phyloP scores from a whole-genome alignment of 2,888 invertebrate species.

The Seladonia tumulorum region DNA sequence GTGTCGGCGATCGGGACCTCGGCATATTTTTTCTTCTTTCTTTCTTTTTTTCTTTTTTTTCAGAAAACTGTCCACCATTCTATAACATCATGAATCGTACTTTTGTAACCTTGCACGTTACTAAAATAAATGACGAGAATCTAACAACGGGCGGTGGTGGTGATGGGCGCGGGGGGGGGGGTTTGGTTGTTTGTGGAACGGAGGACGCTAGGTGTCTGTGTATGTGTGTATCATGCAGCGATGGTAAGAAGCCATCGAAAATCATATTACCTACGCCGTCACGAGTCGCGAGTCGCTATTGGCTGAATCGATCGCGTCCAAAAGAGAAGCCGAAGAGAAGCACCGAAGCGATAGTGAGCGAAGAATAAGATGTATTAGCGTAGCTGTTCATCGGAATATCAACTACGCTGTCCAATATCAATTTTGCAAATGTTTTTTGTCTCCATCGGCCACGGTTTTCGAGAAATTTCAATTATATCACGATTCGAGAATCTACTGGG shows the following conservation, averaged over 20 bases:
- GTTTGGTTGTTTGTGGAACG: conserved; percentile 17
- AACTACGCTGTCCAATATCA: neutral
- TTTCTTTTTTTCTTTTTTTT: neutral
- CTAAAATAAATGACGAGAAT: conserved; percentile 63
- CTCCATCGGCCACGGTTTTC: neutral
- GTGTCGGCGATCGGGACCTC: conserved; percentile 41
- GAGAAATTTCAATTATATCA: neutral
- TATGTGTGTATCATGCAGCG: neutral
- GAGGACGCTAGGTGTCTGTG: conserved; percentile 34
- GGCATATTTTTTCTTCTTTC: neutral
- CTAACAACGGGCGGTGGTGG: conserved; percentile 41
- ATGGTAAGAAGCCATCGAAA: neutral
- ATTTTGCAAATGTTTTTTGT: neutral
- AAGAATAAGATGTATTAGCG: neutral
- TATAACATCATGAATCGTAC: conserved; percentile 42
- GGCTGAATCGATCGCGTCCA: neutral
- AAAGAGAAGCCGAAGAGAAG: neutral
- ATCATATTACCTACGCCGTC: neutral
- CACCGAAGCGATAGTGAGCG: neutral
- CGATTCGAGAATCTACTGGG: neutral
- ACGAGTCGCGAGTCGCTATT: neutral
- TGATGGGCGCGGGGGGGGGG: neutral
- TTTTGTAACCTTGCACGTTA: conserved; percentile 54
- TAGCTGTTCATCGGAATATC: neutral
- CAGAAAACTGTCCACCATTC: conserved; percentile 28